phyloP scores from a whole-genome alignment of 1,140 invertebrate species.

The Hesperophylax magnus region DNA sequence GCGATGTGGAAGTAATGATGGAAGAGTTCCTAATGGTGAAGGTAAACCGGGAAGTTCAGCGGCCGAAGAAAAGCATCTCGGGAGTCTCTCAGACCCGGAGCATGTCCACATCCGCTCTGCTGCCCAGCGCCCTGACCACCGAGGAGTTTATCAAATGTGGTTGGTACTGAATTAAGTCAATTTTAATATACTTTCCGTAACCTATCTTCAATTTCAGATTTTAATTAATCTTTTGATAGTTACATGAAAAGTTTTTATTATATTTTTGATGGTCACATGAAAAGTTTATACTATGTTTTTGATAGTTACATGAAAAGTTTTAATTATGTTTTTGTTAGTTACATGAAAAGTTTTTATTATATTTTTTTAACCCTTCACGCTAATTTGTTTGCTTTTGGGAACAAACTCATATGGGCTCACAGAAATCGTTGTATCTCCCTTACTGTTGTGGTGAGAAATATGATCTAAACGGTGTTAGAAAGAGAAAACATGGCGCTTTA shows the following conservation, averaged over 20 bases:
- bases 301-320: no score
- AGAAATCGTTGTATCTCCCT: no score
- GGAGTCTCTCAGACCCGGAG: neutral
- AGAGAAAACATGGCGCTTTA: no score
- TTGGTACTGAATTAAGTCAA: slow-evolving; percentile 61
- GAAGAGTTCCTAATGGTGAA: slow-evolving; percentile 63
- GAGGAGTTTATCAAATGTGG: slow-evolving; percentile 58
- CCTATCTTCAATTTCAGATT: neutral
- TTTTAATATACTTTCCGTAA: neutral
- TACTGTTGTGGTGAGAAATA: no score
- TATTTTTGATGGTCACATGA: no score
- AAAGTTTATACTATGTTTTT: no score
- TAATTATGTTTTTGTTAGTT: no score
- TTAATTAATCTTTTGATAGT: neutral
- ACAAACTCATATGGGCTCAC: no score
- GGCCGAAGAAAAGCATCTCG: neutral
- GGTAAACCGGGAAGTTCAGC: slow-evolving; percentile 59
- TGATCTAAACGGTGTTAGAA: no score
- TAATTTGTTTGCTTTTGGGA: no score
- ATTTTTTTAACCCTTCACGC: no score
- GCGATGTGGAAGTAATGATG: slow-evolving; percentile 65
- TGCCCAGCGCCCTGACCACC: slow-evolving; percentile 27
- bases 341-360: no score
- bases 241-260: neutral
- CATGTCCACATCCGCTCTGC: slow-evolving; percentile 15